Evolutionary conservation across 2,888 invertebrate genomes (phyloP), one percentile per base, ranked within the genome.

Genomic region (Aethes cnicana): DNA sequence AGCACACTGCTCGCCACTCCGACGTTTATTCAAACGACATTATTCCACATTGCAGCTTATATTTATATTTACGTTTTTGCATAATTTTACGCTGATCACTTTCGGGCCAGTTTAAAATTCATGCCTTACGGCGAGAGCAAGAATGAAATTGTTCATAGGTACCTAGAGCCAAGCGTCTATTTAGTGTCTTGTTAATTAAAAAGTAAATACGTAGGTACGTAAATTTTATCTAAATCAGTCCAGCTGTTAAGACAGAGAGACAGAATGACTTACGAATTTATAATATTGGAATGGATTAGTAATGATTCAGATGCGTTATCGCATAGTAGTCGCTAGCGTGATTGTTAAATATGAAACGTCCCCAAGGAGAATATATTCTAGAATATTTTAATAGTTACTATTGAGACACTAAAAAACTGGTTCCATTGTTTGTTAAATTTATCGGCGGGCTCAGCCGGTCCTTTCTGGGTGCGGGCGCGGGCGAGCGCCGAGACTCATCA

Each of bases 401-500:
- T 46, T 46, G 44, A 26, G 39, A 52, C 44, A 39, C 37, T 37
- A 52, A 46, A 52, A 54, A 56, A 54, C 47, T 44, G 12, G 53
- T 53, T 56, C 56, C 63, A 69, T 75, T 76, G 74, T 73, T 74
- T 71, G 66, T 57, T 62, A 73, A 57, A 69, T 64, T 61, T 28
- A 65, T 67, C 61, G 59, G 58, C 52, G 55, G 55, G 57, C 58
- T 67, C 61, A 44, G 58, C 44, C 57, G 55, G 55, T 58, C 55
- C 61, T 62, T 62, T 63, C 52, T 57, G 59, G 66, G 37, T 23
- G 9, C 23, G 56, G 48, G 52, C 62, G 53, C 58, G 44, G 53
- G 26, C 32, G 36, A 50, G 47, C 49, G 56, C 53, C 60, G 62
- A 62, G 66, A 64, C 81, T 82, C 84, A 84, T 85, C 82, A 84